Evolutionary conservation across 2,888 invertebrate species (phyloP).

Genomic region (Papilio protenor): DNA sequence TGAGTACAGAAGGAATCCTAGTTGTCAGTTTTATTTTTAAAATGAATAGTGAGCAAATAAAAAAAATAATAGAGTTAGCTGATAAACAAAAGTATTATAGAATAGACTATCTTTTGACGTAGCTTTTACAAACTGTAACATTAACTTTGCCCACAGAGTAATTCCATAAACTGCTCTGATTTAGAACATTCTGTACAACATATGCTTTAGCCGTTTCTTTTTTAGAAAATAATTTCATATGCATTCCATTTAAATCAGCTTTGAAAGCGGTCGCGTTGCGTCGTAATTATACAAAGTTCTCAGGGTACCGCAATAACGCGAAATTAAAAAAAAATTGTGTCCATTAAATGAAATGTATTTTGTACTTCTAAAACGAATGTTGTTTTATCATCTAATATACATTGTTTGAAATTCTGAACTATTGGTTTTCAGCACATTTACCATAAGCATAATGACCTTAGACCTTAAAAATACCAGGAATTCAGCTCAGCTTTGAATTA

Average conservation of each 20-base stretch:
- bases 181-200: not conserved
- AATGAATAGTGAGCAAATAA: not conserved
- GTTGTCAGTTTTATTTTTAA: not conserved
- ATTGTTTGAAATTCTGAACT: not conserved
- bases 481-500: too few relatives aligned
- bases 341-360: constrained; percentile 35
- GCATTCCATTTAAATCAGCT: constrained; percentile 30
- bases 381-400: not conserved
- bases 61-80: not conserved
- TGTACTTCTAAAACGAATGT: not conserved
- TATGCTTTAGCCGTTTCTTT: constrained; percentile 11
- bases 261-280: constrained; percentile 34
- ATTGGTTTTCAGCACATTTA: too few relatives aligned
- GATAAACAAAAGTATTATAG: too few relatives aligned
- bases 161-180: constrained; percentile 7
- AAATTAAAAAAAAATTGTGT: constrained; percentile 34
- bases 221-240: constrained; percentile 28
- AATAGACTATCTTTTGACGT: not conserved
- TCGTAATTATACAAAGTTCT: constrained; percentile 37
- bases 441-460: too few relatives aligned
- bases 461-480: too few relatives aligned
- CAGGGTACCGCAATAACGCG: constrained; percentile 31
- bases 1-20: not conserved
- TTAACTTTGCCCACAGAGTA: not conserved
- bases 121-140: not conserved